These are phyloP conservation scores for Philaenus spumarius DNA, from an alignment of 1,140 invertebrate genomes.

Conservation along the genomic window DNA sequence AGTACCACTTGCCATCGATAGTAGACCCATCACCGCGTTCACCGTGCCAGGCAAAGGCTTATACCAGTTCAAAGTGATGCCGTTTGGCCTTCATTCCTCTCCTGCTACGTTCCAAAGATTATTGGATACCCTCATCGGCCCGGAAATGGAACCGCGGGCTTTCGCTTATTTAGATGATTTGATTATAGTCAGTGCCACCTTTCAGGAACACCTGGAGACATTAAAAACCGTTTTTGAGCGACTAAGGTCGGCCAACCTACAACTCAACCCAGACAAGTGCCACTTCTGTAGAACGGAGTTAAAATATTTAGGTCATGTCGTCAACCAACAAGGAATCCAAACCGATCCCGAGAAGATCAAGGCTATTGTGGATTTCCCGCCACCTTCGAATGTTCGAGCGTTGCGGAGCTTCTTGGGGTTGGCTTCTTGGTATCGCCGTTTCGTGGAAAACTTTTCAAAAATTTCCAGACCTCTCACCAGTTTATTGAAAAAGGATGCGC, in stretches of 20 bases:
- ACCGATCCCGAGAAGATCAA: too few relatives aligned
- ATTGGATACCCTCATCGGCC: too few relatives aligned
- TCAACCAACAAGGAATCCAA: too few relatives aligned
- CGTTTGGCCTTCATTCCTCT: slow-evolving; percentile 37
- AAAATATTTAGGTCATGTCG: too few relatives aligned
- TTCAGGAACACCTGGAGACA: too few relatives aligned
- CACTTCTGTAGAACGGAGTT: too few relatives aligned
- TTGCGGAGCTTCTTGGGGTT: slow-evolving; percentile 30
- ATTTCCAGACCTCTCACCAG: slow-evolving; percentile 32
- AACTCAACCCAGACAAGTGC: too few relatives aligned
- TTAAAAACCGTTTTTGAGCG: too few relatives aligned
- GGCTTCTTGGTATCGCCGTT: slow-evolving; percentile 34
- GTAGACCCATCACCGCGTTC: slow-evolving; percentile 22
- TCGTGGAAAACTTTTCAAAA: slow-evolving; percentile 35
- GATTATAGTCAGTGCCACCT: too few relatives aligned
- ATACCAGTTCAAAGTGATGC: slow-evolving; percentile 35
- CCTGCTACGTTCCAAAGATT: too few relatives aligned
- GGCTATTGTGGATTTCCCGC: slow-evolving; percentile 33
- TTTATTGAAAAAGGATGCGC: slow-evolving; percentile 29
- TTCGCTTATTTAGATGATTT: too few relatives aligned
- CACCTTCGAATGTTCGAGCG: slow-evolving; percentile 23
- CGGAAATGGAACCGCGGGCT: slow-evolving; percentile 6
- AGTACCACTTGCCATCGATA: slow-evolving; percentile 8
- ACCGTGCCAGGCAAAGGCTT: slow-evolving; percentile 27
- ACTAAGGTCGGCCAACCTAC: too few relatives aligned